phyloP scores from a whole-genome alignment of 2,113 vertebrate species.

The Cinclus mexicanus region DNA sequence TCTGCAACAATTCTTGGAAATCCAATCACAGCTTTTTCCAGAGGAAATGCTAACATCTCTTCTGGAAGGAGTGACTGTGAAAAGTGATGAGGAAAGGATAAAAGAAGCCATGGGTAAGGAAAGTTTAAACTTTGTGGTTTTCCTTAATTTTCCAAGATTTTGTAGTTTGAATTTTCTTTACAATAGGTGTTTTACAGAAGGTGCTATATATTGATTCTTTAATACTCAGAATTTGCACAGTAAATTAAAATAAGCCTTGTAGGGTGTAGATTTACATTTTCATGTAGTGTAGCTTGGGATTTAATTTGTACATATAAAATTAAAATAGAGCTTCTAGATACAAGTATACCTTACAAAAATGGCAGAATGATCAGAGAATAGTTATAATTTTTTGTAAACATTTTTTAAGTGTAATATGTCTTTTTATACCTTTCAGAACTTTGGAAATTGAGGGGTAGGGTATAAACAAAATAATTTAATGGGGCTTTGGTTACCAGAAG shows the following conservation, averaged over 20 bases:
- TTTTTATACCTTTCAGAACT: neutral
- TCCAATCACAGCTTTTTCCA: slow-evolving; percentile 77
- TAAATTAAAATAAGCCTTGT: neutral
- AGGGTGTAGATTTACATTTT: neutral
- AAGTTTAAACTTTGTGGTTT: neutral
- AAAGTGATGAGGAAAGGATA: slow-evolving; percentile 81
- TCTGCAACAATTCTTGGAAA: slow-evolving; percentile 79
- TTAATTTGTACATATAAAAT: neutral
- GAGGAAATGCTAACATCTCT: slow-evolving; percentile 70
- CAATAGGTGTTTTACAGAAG: neutral
- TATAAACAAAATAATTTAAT: neutral
- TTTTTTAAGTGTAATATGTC: neutral
- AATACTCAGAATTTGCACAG: neutral
- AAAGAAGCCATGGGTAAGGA: slow-evolving; percentile 79
- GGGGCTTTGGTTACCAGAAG: neutral
- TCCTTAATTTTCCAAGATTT: neutral
- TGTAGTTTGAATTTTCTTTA: neutral
- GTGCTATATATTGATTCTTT: neutral
- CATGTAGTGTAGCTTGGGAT: neutral
- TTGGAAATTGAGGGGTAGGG: neutral
- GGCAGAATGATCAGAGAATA: neutral
- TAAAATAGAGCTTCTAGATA: neutral
- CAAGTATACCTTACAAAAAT: neutral
- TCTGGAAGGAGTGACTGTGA: slow-evolving; percentile 77
- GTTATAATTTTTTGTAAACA: neutral